Base-by-base conservation (phyloP, 2,113 vertebrate species). In the Leucoraja erinaceus region DNA sequence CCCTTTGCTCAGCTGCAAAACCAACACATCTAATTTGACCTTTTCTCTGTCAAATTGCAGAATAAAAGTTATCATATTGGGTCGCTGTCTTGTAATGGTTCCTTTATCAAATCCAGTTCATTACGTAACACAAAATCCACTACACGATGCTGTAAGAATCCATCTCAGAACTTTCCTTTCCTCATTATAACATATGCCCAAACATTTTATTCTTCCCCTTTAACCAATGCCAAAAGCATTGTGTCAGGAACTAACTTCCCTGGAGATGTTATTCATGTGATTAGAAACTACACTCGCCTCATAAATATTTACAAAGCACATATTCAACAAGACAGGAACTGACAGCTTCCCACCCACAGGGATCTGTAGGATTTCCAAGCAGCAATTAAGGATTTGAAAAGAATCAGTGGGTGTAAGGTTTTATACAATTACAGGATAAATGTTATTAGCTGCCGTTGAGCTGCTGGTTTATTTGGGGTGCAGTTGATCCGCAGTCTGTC, bases 221-320 rank as follows among this genome's bases (percentile, higher is more conserved):
- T 47, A 16, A 81, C 78, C 77, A 79, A 20, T 81, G 78, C 63
- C 84, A 88, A 63, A 63, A n/a, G 11, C 56, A 3, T 47, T 47
- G 38, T 47, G 38, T 47, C 38, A 47, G 38, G 38, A 47, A 47
- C 22, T 22, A 61, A 59, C 1, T 88, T 63, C 84, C 16, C 84
- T 63, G 59, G 11, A 16, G 56, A n/a, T 12, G n/a, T 77, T n/a
- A 77, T 77, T 77, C 75, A 77, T 77, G 75, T 31, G 28, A 88
- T 59, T 84, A 84, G 47, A 84, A 33, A 84, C 47, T 25, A 63
- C n/a, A 84, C 59, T 84, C 61, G n/a, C 28, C 61, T 63, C 56
- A 86, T 86, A 61, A 61, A 88, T 88, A 88, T 88, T 88, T 88
- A 88, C 63, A 28, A 88, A 88, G 56, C 59, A 88, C 63, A 88